A percentile compares a stretch with the other conserved stretches of the same genome.
phyloP scores from a whole-genome alignment of 1,140 invertebrate genomes.

The Nasonia longicornis region DNA sequence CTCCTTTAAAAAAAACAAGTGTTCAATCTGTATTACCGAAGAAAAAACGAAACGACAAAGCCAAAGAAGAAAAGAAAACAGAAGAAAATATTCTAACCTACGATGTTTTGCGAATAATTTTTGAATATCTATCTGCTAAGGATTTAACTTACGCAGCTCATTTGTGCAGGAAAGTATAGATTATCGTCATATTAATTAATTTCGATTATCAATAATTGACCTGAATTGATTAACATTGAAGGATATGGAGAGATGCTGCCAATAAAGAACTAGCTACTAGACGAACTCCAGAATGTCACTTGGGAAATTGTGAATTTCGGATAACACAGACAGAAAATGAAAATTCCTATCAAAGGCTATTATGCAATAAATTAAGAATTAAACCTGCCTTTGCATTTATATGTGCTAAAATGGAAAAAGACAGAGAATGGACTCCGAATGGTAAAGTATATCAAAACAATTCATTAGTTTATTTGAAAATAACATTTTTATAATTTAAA shows the following conservation, averaged over 20 bases:
- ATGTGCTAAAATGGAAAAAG: slow-evolving; percentile 46
- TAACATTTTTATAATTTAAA: not conserved
- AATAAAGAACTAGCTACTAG: slow-evolving; percentile 49
- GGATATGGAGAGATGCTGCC: slow-evolving; percentile 59
- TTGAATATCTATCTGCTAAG: slow-evolving; percentile 57
- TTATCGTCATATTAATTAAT: not conserved
- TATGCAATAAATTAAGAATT: slow-evolving; percentile 49
- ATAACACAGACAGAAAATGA: not conserved
- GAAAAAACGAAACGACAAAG: not conserved
- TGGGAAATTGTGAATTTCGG: slow-evolving; percentile 8
- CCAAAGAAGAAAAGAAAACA: slow-evolving; percentile 2
- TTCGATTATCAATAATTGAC: not conserved
- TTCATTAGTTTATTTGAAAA: not conserved
- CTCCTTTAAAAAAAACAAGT: slow-evolving; percentile 19
- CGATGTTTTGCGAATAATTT: slow-evolving; percentile 61
- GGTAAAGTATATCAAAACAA: slow-evolving; percentile 16
- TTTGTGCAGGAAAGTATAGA: slow-evolving; percentile 57
- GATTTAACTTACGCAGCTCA: slow-evolving; percentile 55
- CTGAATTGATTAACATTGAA: slow-evolving; percentile 45
- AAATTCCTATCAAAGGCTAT: not conserved
- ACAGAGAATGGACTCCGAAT: slow-evolving; percentile 25
- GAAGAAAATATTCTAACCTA: slow-evolving; percentile 54
- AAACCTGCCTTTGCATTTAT: slow-evolving; percentile 56
- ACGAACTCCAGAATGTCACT: slow-evolving; percentile 46
- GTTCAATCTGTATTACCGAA: not conserved